phyloP scores from a whole-genome alignment of 2,797 vertebrate genomes.

The Podargus strigoides region DNA sequence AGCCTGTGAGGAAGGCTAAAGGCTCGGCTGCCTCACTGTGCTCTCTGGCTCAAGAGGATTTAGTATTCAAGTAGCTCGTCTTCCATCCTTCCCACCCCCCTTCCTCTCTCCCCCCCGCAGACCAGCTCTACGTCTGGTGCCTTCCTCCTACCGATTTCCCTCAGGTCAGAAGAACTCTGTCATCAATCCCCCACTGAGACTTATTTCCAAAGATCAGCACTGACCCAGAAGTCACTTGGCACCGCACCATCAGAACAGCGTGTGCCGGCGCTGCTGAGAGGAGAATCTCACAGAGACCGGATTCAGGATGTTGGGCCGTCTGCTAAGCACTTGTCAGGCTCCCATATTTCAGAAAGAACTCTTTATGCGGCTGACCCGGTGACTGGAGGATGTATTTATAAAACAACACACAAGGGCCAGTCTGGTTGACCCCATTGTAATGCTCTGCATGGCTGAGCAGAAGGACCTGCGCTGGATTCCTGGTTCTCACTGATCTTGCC shows the following conservation, averaged over 20 bases:
- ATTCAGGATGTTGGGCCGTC: slow-evolving; percentile 51
- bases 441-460: background rate
- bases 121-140: background rate
- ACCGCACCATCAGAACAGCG: slow-evolving; percentile 45
- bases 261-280: slow-evolving; percentile 30
- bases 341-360: slow-evolving; percentile 35
- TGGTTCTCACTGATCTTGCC: background rate
- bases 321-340: slow-evolving; percentile 61
- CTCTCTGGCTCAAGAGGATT: slow-evolving; percentile 29
- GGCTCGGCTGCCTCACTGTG: background rate
- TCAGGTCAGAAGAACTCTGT: slow-evolving; percentile 63
- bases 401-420: background rate
- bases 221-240: slow-evolving; percentile 68
- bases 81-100: background rate
- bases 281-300: slow-evolving; percentile 50
- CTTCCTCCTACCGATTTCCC: slow-evolving; percentile 25
- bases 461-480: background rate
- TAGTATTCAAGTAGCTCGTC: slow-evolving; percentile 1
- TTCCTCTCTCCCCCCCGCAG: background rate
- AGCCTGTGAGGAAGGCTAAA: slow-evolving; percentile 11
- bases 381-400: slow-evolving; percentile 35
- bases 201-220: slow-evolving; percentile 70
- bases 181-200: slow-evolving; percentile 63
- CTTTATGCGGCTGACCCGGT: background rate
- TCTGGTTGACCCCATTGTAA: background rate